Evolutionary conservation across 2,113 vertebrate species (phyloP).

Genomic region (Catharus minimus): DNA sequence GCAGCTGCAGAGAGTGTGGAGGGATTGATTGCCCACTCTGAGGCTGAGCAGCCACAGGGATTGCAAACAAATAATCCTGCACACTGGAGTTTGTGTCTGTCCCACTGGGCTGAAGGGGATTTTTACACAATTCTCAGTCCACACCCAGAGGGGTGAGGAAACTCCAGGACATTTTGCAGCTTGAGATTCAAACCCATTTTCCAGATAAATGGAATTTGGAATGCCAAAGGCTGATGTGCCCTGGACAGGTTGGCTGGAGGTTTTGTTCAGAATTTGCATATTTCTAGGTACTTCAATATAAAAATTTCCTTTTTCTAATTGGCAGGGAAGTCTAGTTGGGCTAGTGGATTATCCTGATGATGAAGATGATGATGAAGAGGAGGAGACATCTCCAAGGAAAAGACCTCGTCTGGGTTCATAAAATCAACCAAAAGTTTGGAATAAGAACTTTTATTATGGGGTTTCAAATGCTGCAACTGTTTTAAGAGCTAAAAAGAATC

Average conservation of each 20-base stretch:
- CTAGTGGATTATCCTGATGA: conserved; percentile 98
- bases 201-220: neutral
- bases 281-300: neutral
- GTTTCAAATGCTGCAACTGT: conserved; percentile 82
- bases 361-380: conserved; percentile 94
- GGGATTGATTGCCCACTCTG: fast-evolving
- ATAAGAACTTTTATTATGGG: conserved; percentile 64
- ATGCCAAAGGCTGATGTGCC: neutral
- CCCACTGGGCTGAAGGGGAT: neutral
- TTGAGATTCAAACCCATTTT: neutral
- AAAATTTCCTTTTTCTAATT: neutral
- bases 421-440: conserved; percentile 65
- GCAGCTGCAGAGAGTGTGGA: neutral
- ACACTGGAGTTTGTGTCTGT: fast-evolving
- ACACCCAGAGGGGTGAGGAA: neutral
- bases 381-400: conserved; percentile 91
- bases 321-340: conserved; percentile 89
- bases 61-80: no score
- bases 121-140: neutral
- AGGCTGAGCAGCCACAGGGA: neutral
- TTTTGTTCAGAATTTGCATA: neutral
- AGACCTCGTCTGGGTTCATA: conserved; percentile 95
- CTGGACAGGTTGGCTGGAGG: neutral
- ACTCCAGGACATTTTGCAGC: neutral
- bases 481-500: conserved; percentile 75